Evolutionary conservation across 2,888 invertebrate species (phyloP), one percentile per base, ranked within the genome.

Genomic region (Seira ritae): DNA sequence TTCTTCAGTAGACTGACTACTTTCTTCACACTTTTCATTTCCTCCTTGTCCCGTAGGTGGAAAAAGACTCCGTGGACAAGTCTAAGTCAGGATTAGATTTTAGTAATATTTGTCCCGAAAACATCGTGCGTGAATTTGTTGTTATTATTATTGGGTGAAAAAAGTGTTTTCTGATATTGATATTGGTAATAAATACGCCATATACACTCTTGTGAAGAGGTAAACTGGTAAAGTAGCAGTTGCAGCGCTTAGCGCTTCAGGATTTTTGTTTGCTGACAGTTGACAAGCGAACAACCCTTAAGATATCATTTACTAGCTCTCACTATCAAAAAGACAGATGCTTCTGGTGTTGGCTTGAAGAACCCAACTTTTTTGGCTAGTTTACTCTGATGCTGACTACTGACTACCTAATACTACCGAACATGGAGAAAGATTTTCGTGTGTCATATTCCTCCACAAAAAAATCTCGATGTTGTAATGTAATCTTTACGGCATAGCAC

Each of bases 281-380:
- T 83, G 83, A 83, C 83, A 83, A 83, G 78, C 78, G 72, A 74
- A 83, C 77, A 83, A 83, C 78, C 83, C 78, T 83, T 78, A 83
- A 77, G 83, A 78, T 83, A 83, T 78, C 83, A 83, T 83, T 42
- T 83, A 83, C 83, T 62, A 71, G 70, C 31, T 24, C n/a, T 72
- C 67, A 50, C 74, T 74, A 81, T 82, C 82, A 73, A 12, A 78
- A 83, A 78, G 74, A 78, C 77, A 83, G 83, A 83, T 83, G 83
- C 83, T 83, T 74, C 83, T 83, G 83, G 83, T 83, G 74, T 83
- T 83, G 83, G 83, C 83, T 67, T 72, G 73, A 24, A 82, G 77
- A 46, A 55, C n/a, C 20, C 72, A 77, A 83, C 77, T 17, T 83
- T 82, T 83, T 78, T 83, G 76, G 77, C 77, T 62, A 72, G 71